Percentiles rank a stretch among this genome's conserved stretches.
phyloP scores from a whole-genome alignment of 2,888 invertebrate genomes.

The Agonum fuliginosum region DNA sequence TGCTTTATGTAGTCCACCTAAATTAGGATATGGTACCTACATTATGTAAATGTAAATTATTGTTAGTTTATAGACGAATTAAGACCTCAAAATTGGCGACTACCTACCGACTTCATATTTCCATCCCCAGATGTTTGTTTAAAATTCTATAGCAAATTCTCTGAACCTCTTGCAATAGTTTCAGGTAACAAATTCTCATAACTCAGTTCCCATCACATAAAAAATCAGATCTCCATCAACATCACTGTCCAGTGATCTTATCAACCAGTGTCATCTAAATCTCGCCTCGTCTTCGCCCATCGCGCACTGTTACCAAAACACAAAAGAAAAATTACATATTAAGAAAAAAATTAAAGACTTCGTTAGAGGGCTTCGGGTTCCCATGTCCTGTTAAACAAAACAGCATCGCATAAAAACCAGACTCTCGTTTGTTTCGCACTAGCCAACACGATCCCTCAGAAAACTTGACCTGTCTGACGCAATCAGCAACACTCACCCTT shows the following conservation, averaged over 20 bases:
- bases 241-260: not conserved
- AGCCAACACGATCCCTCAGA: constrained; percentile 48
- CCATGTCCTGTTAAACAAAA: constrained; percentile 55
- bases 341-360: constrained; percentile 45
- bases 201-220: too few species aligned
- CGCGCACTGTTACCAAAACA: constrained; percentile 7
- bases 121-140: not conserved
- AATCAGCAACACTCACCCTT: not conserved
- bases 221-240: not conserved
- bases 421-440: constrained; percentile 49
- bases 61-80: too few species aligned
- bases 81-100: too few species aligned
- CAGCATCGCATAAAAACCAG: constrained; percentile 53
- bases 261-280: constrained; percentile 27
- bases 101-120: too few species aligned
- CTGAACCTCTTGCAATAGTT: not conserved
- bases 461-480: constrained; percentile 40
- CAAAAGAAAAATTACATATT: constrained; percentile 47
- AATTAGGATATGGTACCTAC: too few species aligned
- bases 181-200: not conserved
- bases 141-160: not conserved
- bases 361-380: constrained; percentile 43
- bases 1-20: too few species aligned
- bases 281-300: not conserved
- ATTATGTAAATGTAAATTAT: too few species aligned